A percentile compares a stretch with the other conserved stretches of the same genome.
Evolutionary conservation across 2,888 invertebrate genomes (phyloP).

Genomic region (Chaitophorus viminalis): DNA sequence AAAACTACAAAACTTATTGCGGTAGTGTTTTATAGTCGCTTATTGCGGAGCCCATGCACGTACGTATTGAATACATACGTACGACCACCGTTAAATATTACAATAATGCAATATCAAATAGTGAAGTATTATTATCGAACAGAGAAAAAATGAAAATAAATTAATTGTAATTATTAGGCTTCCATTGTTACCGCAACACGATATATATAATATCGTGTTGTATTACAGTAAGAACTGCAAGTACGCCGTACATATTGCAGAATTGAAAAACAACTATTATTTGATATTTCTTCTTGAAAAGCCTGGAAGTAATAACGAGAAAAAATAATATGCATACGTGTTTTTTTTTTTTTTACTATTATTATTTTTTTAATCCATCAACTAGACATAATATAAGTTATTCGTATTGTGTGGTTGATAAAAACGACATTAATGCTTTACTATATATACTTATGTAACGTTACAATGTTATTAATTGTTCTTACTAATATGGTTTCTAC

Average conservation of each 20-base stretch:
- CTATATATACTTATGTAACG: background rate
- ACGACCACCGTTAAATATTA: too few species aligned
- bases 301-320: background rate
- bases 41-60: too few species aligned
- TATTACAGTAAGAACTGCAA: background rate
- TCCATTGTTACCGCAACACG: background rate
- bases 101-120: too few species aligned
- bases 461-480: too few species aligned
- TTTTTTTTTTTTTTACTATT: background rate
- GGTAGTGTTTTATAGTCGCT: too few species aligned
- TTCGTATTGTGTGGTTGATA: background rate
- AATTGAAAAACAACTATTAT: background rate
- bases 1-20: too few species aligned
- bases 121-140: too few species aligned
- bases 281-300: background rate
- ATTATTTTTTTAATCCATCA: background rate
- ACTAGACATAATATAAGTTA: background rate
- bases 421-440: background rate
- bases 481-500: too few species aligned
- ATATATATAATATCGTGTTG: too few species aligned
- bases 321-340: background rate
- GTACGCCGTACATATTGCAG: background rate
- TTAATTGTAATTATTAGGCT: background rate
- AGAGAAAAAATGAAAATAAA: too few species aligned
- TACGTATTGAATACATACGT: too few species aligned